Conservation (phyloP, 2,113 vertebrate species). For the Paratilapia polleni region DNA sequence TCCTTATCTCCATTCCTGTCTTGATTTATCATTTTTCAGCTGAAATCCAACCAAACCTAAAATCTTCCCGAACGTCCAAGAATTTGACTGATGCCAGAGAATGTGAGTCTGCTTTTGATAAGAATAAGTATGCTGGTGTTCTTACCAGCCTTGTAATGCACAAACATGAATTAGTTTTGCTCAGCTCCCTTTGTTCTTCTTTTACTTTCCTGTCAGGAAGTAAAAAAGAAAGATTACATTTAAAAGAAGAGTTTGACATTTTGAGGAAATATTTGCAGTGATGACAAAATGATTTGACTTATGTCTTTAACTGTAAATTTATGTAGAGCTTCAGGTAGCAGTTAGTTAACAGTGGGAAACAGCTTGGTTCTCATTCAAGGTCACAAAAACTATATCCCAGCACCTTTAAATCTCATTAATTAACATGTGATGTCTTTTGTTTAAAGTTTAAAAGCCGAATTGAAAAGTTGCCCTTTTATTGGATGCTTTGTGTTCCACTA, state of each 20-base stretch:
- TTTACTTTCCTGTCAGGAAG: background rate
- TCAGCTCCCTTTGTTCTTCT: background rate
- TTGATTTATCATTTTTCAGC: slow-evolving; percentile 23
- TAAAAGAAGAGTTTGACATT: background rate
- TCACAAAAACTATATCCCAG: background rate
- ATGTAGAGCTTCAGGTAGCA: background rate
- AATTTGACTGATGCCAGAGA: background rate
- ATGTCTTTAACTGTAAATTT: background rate
- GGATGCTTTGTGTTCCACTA: background rate
- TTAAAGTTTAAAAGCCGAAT: background rate
- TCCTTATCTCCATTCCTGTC: slow-evolving; percentile 5
- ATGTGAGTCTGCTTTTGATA: slow-evolving; percentile 4
- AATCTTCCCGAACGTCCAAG: background rate
- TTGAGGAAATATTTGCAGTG: background rate
- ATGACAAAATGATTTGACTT: background rate
- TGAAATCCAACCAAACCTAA: background rate
- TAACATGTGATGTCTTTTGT: background rate
- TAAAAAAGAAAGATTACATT: rapidly evolving
- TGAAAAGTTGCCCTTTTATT: background rate
- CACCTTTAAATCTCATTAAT: background rate
- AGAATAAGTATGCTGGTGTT: background rate
- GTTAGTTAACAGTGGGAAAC: rapidly evolving
- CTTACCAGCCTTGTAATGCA: slow-evolving; percentile 13
- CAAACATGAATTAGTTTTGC: background rate
- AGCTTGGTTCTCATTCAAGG: background rate